phyloP scores from a whole-genome alignment of 2,888 invertebrate genomes.

The Baccha elongata region DNA sequence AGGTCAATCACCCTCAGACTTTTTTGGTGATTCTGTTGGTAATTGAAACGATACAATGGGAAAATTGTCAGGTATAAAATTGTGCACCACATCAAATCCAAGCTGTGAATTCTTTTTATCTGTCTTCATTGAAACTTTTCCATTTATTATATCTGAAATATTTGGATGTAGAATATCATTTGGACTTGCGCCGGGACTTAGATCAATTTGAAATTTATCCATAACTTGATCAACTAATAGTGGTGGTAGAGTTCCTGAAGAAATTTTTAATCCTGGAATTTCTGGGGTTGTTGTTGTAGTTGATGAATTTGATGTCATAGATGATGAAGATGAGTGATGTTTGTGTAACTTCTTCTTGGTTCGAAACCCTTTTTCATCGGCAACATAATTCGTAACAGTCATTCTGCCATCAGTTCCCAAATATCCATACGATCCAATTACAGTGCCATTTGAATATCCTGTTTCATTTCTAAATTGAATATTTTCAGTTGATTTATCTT shows the following conservation, averaged over 20 bases:
- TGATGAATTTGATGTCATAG: neutral
- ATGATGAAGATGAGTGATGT: neutral
- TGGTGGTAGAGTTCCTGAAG: slow-evolving; percentile 75
- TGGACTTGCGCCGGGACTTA: slow-evolving; percentile 76
- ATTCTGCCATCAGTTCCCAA: slow-evolving; percentile 86
- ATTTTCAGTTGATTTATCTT: slow-evolving; percentile 86
- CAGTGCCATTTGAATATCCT: slow-evolving; percentile 87
- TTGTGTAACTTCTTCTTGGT: slow-evolving; percentile 74
- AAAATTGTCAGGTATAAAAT: slow-evolving; percentile 78
- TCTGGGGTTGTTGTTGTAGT: neutral
- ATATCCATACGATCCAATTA: slow-evolving; percentile 89
- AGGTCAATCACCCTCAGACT: neutral
- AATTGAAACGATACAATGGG: slow-evolving; percentile 79
- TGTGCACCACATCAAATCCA: slow-evolving; percentile 76
- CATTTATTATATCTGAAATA: slow-evolving; percentile 78
- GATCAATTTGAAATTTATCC: slow-evolving; percentile 77
- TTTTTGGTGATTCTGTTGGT: slow-evolving; percentile 59
- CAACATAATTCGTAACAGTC: slow-evolving; percentile 85
- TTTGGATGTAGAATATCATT: slow-evolving; percentile 76
- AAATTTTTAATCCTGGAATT: slow-evolving; percentile 76
- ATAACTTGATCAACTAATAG: slow-evolving; percentile 76
- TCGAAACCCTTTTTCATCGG: slow-evolving; percentile 86
- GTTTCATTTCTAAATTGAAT: slow-evolving; percentile 89
- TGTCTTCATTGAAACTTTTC: slow-evolving; percentile 74
- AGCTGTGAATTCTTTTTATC: slow-evolving; percentile 52